phyloP scores from a whole-genome alignment of 2,797 vertebrate genomes.

The Gambelia wislizenii region DNA sequence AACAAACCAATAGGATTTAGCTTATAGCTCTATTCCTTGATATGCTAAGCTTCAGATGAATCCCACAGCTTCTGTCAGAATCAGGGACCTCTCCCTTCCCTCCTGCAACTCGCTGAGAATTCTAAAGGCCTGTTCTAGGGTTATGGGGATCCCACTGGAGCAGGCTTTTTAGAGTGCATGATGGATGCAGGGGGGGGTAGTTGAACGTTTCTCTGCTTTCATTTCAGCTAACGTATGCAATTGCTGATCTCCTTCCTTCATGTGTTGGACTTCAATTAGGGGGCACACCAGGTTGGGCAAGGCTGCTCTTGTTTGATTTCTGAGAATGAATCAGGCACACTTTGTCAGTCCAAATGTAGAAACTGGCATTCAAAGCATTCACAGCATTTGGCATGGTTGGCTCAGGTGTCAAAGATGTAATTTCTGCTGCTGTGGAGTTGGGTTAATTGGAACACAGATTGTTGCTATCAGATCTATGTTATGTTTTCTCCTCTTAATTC shows the following conservation, averaged over 20 bases:
- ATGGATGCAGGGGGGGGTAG: too few relatives aligned
- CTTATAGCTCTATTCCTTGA: too few relatives aligned
- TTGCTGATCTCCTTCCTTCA: neutral
- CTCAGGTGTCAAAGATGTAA: neutral
- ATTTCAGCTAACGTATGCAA: too few relatives aligned
- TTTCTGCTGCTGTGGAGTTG: neutral
- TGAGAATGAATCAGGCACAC: neutral
- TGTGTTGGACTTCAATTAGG: neutral
- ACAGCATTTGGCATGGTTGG: neutral
- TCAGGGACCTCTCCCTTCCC: too few relatives aligned
- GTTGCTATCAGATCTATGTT: neutral
- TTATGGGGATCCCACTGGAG: too few relatives aligned
- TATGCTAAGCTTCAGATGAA: too few relatives aligned
- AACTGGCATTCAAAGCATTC: fast-evolving
- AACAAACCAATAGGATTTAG: too few relatives aligned
- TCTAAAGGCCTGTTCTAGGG: too few relatives aligned
- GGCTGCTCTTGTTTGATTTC: neutral
- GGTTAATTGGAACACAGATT: slow-evolving; percentile 3
- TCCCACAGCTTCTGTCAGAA: too few relatives aligned
- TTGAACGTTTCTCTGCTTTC: too few relatives aligned
- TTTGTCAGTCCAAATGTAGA: neutral
- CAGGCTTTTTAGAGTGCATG: too few relatives aligned
- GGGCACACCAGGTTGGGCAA: neutral
- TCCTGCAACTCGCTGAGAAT: too few relatives aligned
- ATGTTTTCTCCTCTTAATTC: neutral